These are phyloP conservation scores for Gandaritis pyraliata DNA, from an alignment of 2,888 invertebrate species.

Conservation along the genomic window DNA sequence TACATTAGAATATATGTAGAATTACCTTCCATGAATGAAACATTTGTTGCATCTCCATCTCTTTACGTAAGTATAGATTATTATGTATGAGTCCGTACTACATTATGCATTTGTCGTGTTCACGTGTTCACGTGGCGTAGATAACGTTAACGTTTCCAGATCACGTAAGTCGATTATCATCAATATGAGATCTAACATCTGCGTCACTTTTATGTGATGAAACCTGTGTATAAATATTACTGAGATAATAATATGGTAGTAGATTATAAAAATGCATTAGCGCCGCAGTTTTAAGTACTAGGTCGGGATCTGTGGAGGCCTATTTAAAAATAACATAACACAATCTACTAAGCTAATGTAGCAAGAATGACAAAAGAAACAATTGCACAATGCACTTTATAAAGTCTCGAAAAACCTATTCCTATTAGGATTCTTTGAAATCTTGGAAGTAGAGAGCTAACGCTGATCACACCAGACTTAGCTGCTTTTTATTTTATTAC, in stretches of 20 bases:
- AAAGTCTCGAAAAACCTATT: no score
- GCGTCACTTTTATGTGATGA: constrained; percentile 2
- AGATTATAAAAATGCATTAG: no score
- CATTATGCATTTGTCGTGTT: constrained; percentile 28
- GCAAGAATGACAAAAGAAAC: no score
- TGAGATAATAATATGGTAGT: background rate
- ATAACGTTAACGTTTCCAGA: constrained; percentile 21
- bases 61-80: constrained; percentile 6
- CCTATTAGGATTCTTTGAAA: no score
- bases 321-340: no score
- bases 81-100: constrained; percentile 26
- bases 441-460: no score
- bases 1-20: constrained; percentile 1
- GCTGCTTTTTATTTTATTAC: background rate
- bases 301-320: no score
- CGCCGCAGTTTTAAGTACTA: no score
- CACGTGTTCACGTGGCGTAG: constrained; percentile 18
- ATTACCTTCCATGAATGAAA: constrained; percentile 14
- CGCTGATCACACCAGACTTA: no score
- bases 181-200: constrained; percentile 41
- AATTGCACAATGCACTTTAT: no score
- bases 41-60: constrained; percentile 11
- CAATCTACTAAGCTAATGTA: no score
- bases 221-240: constrained; percentile 3
- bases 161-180: constrained; percentile 57